These are phyloP conservation scores for Trichosurus vulpecula DNA, from an alignment of 2,797 vertebrate genomes.

Conservation along the genomic window DNA sequence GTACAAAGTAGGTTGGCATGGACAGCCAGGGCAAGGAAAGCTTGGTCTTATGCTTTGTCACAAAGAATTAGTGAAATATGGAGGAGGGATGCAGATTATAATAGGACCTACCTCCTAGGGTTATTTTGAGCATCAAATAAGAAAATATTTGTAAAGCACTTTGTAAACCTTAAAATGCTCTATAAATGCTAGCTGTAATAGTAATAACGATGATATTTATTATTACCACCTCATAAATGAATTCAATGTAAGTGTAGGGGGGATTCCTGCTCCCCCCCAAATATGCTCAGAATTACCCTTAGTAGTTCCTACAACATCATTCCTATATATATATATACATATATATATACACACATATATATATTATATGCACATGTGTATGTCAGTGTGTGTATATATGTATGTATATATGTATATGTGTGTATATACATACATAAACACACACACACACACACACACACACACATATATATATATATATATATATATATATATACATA, in stretches of 20 bases:
- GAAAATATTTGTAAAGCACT: neutral
- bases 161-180: neutral
- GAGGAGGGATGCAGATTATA: neutral
- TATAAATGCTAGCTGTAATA: neutral
- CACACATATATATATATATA: too few species aligned
- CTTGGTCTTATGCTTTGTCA: neutral
- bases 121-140: neutral
- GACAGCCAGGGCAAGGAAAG: neutral
- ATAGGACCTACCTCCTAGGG: neutral
- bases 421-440: too few species aligned
- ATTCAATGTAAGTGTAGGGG: neutral
- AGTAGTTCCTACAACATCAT: too few species aligned
- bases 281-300: neutral
- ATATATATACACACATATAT: too few species aligned
- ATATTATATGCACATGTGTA: too few species aligned
- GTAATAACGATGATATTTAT: neutral
- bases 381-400: too few species aligned
- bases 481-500: too few species aligned
- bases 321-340: too few species aligned
- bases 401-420: too few species aligned
- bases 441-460: too few species aligned
- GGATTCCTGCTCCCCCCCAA: neutral
- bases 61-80: neutral
- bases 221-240: neutral
- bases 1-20: neutral